phyloP scores from a whole-genome alignment of 2,888 invertebrate genomes.

The Plagodis pulveraria region DNA sequence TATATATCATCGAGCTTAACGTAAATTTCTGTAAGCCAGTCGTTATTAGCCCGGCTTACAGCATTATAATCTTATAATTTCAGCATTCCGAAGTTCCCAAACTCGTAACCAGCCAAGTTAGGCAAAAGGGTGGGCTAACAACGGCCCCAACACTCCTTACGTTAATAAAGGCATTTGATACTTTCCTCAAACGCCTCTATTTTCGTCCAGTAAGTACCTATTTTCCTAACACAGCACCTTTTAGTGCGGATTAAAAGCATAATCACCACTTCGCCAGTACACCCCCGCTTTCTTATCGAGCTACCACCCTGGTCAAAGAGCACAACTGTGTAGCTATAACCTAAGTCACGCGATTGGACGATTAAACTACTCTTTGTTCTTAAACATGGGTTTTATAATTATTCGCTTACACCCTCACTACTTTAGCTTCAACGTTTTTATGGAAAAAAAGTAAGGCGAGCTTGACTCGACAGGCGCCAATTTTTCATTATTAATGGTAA shows the following conservation, averaged over 20 bases:
- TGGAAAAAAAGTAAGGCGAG: slow-evolving; percentile 18
- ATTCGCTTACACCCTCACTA: slow-evolving; percentile 33
- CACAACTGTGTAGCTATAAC: slow-evolving; percentile 44
- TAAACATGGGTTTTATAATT: slow-evolving; percentile 68
- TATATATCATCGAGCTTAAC: no score
- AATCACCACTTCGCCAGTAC: slow-evolving; percentile 51
- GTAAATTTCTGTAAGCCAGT: no score
- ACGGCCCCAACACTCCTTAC: not conserved
- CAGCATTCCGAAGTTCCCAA: not conserved
- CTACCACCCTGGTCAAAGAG: slow-evolving; percentile 55
- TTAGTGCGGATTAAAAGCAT: slow-evolving; percentile 71
- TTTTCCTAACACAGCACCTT: slow-evolving; percentile 56
- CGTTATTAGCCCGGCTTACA: no score
- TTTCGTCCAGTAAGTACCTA: slow-evolving; percentile 42
- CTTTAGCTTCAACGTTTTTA: slow-evolving; percentile 9
- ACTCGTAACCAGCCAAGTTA: slow-evolving; percentile 1
- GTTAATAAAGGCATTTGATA: slow-evolving; percentile 15
- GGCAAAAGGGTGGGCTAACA: not conserved
- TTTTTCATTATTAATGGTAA: slow-evolving; percentile 25
- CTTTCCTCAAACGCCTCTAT: slow-evolving; percentile 31
- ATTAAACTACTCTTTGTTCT: slow-evolving; percentile 68
- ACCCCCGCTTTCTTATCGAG: slow-evolving; percentile 43
- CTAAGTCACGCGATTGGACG: slow-evolving; percentile 68
- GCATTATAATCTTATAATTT: no score
- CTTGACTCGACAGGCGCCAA: slow-evolving; percentile 16